Evolutionary conservation across 2,113 vertebrate genomes (phyloP).

Genomic region (Malurus melanocephalus): DNA sequence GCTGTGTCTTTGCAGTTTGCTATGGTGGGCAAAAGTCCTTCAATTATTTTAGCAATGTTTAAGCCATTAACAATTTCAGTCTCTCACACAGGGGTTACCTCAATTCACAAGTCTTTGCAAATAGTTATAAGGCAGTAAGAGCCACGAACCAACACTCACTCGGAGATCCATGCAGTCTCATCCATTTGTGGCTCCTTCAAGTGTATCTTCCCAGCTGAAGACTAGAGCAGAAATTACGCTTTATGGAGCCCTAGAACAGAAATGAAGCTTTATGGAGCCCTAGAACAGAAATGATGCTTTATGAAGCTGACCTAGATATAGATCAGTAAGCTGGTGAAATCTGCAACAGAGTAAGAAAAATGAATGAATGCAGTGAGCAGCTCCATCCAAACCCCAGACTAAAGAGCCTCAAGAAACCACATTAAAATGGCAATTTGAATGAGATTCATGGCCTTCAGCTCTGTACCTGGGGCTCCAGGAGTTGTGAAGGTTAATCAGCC

Average conservation of each 20-base stretch:
- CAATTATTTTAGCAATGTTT: background rate
- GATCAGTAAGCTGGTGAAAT: background rate
- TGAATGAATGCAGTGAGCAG: background rate
- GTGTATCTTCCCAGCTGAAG: background rate
- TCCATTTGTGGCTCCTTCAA: background rate
- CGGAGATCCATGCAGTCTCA: background rate
- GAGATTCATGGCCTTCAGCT: background rate
- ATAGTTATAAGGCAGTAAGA: background rate
- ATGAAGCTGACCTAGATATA: conserved; percentile 8
- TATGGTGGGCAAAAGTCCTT: background rate
- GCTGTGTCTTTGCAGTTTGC: background rate
- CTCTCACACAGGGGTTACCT: background rate
- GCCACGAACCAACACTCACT: background rate
- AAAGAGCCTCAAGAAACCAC: background rate
- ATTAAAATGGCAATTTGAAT: conserved; percentile 3
- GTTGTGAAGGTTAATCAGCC: background rate
- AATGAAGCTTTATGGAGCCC: background rate
- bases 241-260: background rate
- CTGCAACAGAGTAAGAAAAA: background rate
- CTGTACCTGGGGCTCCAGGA: background rate
- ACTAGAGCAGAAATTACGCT: background rate
- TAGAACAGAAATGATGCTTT: background rate
- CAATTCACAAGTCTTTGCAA: background rate
- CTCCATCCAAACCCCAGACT: background rate
- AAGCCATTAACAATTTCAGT: background rate